Evolutionary conservation across 2,888 invertebrate genomes (phyloP), one percentile per base, ranked within the genome.

Genomic region (Holacanthella duospinosa): DNA sequence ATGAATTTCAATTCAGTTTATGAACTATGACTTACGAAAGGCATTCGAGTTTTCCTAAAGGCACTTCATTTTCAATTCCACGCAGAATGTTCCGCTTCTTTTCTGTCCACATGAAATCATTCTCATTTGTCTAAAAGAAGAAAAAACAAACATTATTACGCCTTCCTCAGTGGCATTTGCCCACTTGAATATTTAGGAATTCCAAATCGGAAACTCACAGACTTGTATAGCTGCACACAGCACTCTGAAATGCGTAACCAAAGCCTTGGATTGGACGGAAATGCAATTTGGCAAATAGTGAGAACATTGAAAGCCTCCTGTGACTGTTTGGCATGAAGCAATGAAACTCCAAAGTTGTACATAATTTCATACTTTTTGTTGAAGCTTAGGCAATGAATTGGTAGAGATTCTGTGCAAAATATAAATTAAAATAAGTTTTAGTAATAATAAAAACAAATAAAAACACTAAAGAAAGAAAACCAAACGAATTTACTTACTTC

Each of bases 241-340:
- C 94, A 93, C 78, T 96, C 96, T 0, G 95, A 93, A 74, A 96
- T 80, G 73, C 95, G 82, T 63, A 93, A 80, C 95, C 96, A 97
- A 48, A 96, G 82, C 62, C 89, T 82, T 2, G 94, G 89, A 78
- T 93, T 94, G 72, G 87, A 86, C 66, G 89, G 90, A 74, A 88
- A 90, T 1, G 89, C 89, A 77, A 92, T 87, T 19, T 90, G 85
- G 76, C 90, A 93, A 36, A 63, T 59, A 21, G 60, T 64, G 6
- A 74, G 65, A 70, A 76, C 78, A 75, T 93, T 92, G 78, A 96
- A 95, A 0, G 96, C 94, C 74, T 88, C 86, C 66, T 83, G 81
- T 0, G 90, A 85, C 73, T 89, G 85, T 62, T 87, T 86, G 36
- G 89, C 85, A 75, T 89, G 86, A 53, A 96, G 80, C 73, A 93